Evolutionary conservation across 2,888 invertebrate genomes (phyloP), one percentile per base, ranked within the genome.

Genomic region (Apoda limacodes): DNA sequence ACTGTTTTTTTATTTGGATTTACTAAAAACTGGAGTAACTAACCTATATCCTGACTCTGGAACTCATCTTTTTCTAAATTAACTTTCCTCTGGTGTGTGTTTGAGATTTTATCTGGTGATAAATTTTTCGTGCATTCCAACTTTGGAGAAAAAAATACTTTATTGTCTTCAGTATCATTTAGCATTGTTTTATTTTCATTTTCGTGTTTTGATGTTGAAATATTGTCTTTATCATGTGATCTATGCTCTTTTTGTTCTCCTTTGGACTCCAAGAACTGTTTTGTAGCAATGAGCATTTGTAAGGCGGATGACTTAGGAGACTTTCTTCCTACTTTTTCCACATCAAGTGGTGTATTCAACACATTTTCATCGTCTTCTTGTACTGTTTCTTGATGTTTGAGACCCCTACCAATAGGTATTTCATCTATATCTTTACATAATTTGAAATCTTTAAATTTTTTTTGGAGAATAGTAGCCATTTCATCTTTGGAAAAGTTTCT

Each of bases 371-470:
- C 4, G 11, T 24, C 15, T 23, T 26, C 5, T 6, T 24, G 13
- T 14, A 20, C 14, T 30, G 9, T 14, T 27, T 38, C 22, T 13
- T 35, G 29, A 2, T 13, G 25, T 10, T 9, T 34, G 4, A 25
- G 39, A 1, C 43, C 69, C 32, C 66, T 47, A 0, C 70, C 71
- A 0, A 54, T 7, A 0, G 66, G 52, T 1, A 40, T 39, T 10
- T 68, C 64, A 7, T 69, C 61, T 3, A 57, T 9, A 26, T 57
- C 67, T 43, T 67, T 65, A 30, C 64, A 71, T 2, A 52, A 39
- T 19, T 61, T 52, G 5, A 71, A 50, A 35, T 59, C 61, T 27
- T 52, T 50, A 1, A 49, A 28, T 34, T 68, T 67, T n/a, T 53
- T 55, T 6, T 54, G 32, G 0, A 63, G 9, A 2, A 60, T 12